Evolutionary conservation across 1,140 invertebrate genomes (phyloP), one percentile per base, ranked within the genome.

Genomic region (Aphidius gifuensis): DNA sequence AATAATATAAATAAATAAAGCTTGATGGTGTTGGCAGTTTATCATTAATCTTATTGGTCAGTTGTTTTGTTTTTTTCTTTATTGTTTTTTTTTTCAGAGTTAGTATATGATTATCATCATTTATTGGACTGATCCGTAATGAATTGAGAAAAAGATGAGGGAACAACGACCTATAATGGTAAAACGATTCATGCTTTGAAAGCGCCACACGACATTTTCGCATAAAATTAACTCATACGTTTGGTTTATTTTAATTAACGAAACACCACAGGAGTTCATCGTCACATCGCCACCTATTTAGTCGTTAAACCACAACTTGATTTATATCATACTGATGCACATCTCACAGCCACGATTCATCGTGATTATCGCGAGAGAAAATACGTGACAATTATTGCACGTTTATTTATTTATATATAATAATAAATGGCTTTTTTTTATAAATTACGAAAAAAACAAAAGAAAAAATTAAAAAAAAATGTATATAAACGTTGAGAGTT

Each of bases 161-260:
- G 23, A 32, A 32, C 23, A 32, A 32, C 23, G 23, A 32, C 61
- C 70, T 68, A 71, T 79, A 80, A 79, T 80, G 77, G 76, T 74
- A 79, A 80, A 79, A 69, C 74, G 74, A 74, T 80, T 77, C 77
- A 78, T 69, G 70, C 58, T 61, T 69, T 60, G 70, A 62, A 50
- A 23, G 45, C 58, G 32, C 51, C 70, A 71, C 71, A 75, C 66
- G 71, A 69, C 74, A 75, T 70, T 32, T 32, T 71, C 76, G 78
- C 77, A 80, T 80, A 79, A 80, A 79, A 79, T 79, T 79, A 79
- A 79, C 74, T 72, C 71, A 72, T 76, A 72, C 68, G 68, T 68
- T 69, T 66, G 23, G 71, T 73, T 73, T 74, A 71, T 77, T 80
- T 80, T 79, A 80, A 79, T 79, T 79, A 80, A 79, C 73, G 79